phyloP scores from a whole-genome alignment of 2,888 invertebrate genomes.

The Eupithecia centaureata region DNA sequence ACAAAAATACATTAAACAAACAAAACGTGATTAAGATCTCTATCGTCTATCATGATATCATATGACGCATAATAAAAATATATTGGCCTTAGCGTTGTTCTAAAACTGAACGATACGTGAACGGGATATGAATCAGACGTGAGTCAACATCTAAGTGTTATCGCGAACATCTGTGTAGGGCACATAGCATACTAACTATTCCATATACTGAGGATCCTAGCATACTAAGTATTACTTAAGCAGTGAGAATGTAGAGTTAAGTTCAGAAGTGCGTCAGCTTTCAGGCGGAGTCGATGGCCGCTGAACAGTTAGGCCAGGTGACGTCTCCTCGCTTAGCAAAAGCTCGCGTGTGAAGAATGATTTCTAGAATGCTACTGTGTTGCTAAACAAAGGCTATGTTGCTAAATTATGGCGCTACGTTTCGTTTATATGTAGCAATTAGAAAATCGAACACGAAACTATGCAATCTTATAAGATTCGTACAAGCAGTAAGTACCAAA shows the following conservation, averaged over 20 bases:
- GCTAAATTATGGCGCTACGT: constrained; percentile 7
- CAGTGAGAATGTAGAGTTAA: constrained; percentile 39
- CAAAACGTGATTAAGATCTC: background rate
- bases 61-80: background rate
- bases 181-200: constrained; percentile 51
- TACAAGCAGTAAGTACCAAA: background rate
- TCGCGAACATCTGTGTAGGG: constrained; percentile 64
- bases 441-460: background rate
- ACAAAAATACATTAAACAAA: background rate
- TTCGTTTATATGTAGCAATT: constrained; percentile 1
- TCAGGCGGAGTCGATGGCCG: constrained; percentile 75
- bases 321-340: constrained; percentile 45
- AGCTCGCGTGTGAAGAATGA: constrained; percentile 24
- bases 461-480: background rate
- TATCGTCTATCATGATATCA: background rate
- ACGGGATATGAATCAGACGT: constrained; percentile 71
- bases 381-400: constrained; percentile 10
- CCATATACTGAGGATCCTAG: constrained; percentile 23
- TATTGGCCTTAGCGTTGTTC: constrained; percentile 46
- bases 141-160: constrained; percentile 67
- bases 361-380: constrained; percentile 5
- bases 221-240: constrained; percentile 16
- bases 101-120: constrained; percentile 63
- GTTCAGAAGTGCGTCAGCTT: constrained; percentile 75
- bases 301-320: constrained; percentile 67